Percentiles rank a stretch among this genome's conserved stretches.
phyloP scores from a whole-genome alignment of 2,888 invertebrate species.

The Coremacera marginata region DNA sequence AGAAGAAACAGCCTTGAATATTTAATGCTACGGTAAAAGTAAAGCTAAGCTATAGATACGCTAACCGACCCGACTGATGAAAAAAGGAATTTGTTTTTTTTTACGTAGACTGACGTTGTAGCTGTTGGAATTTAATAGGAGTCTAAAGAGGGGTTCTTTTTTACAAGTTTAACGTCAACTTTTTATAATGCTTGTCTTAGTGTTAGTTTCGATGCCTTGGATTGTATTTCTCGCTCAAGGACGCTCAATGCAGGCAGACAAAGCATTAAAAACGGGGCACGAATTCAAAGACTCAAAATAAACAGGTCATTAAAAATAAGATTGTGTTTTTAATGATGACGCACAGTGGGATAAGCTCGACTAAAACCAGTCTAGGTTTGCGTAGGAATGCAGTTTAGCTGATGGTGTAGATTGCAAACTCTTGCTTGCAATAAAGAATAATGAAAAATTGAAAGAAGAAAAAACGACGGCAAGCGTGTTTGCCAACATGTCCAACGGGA shows the following conservation, averaged over 20 bases:
- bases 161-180: no score
- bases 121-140: no score
- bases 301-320: no score
- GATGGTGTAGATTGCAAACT: neutral
- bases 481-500: neutral
- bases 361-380: neutral
- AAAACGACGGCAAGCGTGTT: neutral
- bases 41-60: no score
- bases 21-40: neutral
- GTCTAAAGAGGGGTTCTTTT: no score
- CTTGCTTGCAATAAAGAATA: neutral
- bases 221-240: neutral
- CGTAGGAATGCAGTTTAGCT: neutral
- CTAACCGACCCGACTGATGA: no score
- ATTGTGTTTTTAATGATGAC: no score
- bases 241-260: neutral
- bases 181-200: no score
- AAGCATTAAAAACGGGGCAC: neutral
- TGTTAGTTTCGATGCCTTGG: neutral
- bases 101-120: neutral
- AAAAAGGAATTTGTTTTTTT: neutral
- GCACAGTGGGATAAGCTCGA: no score
- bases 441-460: neutral
- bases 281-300: no score
- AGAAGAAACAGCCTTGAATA: conserved; percentile 9